Percentiles rank a stretch among this genome's conserved stretches.
These are phyloP conservation scores for Halcyon leucocephala DNA, from an alignment of 2,797 vertebrate species.

Conservation along the genomic window DNA sequence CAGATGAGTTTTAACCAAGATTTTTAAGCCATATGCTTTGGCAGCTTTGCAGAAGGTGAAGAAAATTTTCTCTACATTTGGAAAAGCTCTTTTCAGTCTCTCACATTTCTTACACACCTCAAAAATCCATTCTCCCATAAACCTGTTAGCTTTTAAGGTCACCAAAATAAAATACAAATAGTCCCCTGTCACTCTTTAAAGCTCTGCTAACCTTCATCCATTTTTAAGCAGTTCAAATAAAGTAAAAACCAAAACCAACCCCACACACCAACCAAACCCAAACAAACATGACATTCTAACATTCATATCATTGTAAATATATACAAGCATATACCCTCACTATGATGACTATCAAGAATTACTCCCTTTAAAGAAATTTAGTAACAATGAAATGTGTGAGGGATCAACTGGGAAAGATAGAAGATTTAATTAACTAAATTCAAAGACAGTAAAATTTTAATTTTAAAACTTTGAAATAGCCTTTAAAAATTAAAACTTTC, in stretches of 20 bases:
- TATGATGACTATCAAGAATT: not conserved
- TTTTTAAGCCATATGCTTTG: conserved; percentile 6
- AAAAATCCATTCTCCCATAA: not conserved
- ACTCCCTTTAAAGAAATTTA: not conserved
- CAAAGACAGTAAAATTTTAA: conserved; percentile 17
- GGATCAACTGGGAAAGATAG: not conserved
- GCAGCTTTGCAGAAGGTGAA: conserved; percentile 36
- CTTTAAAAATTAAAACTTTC: conserved; percentile 45
- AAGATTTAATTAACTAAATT: not conserved
- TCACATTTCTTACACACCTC: not conserved
- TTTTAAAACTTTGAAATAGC: not conserved
- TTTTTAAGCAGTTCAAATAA: not conserved
- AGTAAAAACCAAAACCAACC: not conserved
- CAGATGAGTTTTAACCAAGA: not conserved
- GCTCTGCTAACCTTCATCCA: not conserved
- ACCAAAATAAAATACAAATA: not conserved
- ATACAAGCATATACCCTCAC: not conserved
- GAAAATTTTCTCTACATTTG: not conserved
- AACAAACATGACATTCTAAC: not conserved
- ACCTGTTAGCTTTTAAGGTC: not conserved
- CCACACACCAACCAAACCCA: not conserved
- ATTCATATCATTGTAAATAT: not conserved
- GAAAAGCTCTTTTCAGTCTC: conserved; percentile 13
- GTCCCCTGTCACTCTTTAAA: not conserved
- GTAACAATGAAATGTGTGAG: not conserved